Base-by-base conservation (phyloP, 2,888 invertebrate species). In the Cetonia aurata region DNA sequence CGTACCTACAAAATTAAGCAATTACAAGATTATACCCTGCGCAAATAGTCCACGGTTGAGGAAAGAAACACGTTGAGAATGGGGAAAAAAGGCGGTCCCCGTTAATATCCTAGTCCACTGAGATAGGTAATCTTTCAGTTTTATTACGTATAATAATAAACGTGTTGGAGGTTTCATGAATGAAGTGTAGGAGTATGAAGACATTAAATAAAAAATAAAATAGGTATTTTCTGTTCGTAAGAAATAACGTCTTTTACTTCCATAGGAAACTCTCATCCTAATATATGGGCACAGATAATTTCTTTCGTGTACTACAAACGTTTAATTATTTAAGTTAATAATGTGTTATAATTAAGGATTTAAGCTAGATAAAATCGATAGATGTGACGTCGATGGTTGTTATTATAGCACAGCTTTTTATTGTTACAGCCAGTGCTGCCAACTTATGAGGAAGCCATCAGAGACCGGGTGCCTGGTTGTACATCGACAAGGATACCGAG, bases 381-480 rank as follows among this genome's bases (percentile, higher is more conserved):
- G 6, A 37, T 37, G 2, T 37, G 10, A 37, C 3, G 10, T 37
- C 10, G 37, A 1, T 10, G 6, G 10, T 37, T 37, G 37, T 1
- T 10, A 37, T 37, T 3, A 37, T 37, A 37, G 6, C 37, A 37
- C 37, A 19, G 12, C n/a, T 25, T 65, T 68, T 69, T 67, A 55
- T 71, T 74, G 55, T 76, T 77, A 37, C 77, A 84, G 83, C 81
- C 82, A 57, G 81, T 82, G 44, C 81, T 87, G 59, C 87, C 87
- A 9, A 84, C 86, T 3, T 87, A 87, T 75, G 87, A 87, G 75
- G 88, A 87, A 77, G 87, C 87, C 1, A 84, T 84, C 25, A 76
- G 86, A 33, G 84, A 84, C 66, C 78, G 82, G 53, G 74, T 75
- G 73, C 78, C 78, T 31, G 80, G 79, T 33, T 71, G 79, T 62